phyloP scores from a whole-genome alignment of 2,113 vertebrate species.

The Edolisoma coerulescens region DNA sequence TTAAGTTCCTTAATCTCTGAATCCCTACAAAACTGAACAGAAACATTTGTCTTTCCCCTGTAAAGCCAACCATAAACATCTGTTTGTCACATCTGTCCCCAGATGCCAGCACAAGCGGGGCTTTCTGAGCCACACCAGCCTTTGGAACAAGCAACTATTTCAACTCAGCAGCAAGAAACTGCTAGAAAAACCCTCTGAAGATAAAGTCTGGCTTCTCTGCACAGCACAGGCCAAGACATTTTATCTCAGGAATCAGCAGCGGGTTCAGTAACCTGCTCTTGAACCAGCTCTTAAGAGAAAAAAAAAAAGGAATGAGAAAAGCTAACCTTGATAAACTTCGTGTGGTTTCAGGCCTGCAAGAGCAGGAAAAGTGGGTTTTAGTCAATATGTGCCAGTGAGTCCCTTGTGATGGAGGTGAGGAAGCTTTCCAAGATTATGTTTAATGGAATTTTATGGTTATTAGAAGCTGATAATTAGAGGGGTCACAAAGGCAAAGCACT shows the following conservation, averaged over 20 bases:
- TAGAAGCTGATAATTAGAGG: too few species aligned
- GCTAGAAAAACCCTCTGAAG: background rate
- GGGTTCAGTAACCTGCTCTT: background rate
- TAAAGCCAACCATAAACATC: background rate
- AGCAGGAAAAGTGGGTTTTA: background rate
- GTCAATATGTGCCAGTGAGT: rapidly evolving
- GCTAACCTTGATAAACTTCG: background rate
- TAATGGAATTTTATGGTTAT: background rate
- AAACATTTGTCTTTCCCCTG: background rate
- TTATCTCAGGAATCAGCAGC: rapidly evolving
- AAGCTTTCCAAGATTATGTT: background rate
- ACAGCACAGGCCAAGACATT: background rate
- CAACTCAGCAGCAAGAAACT: background rate
- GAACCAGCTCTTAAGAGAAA: background rate
- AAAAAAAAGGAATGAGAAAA: background rate
- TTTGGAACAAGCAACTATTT: background rate
- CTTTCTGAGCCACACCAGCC: background rate
- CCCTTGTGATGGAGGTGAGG: background rate
- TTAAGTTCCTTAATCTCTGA: background rate
- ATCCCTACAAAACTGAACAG: background rate
- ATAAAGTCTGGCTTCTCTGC: background rate
- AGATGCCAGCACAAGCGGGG: rapidly evolving
- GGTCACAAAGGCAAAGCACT: rapidly evolving
- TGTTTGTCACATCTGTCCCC: background rate
- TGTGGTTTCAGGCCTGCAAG: background rate